A percentile compares a stretch with the other conserved stretches of the same genome.
These are phyloP conservation scores for Lepus timidus DNA, from an alignment of 2,113 vertebrate species.

Conservation along the genomic window DNA sequence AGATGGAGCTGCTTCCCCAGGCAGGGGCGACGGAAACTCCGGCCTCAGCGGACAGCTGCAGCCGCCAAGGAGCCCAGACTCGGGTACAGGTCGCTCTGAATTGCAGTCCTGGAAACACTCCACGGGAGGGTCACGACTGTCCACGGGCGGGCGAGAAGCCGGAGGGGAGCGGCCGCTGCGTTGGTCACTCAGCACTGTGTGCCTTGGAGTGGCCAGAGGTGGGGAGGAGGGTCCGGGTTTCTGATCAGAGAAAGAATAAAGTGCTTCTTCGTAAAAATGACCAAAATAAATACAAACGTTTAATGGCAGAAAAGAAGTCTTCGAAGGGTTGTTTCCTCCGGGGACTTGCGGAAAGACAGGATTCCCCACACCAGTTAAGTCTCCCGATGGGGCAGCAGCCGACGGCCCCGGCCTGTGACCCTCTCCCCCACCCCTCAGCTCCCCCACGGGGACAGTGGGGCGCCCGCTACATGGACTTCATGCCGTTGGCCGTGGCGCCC, in stretches of 20 bases:
- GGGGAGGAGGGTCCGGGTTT: constrained; percentile 76
- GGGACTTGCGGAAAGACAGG: constrained; percentile 75
- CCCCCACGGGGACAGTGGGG: constrained; percentile 11
- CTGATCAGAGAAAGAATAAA: constrained; percentile 88
- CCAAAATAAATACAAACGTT: constrained; percentile 91
- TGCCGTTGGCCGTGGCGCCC: constrained; percentile 93
- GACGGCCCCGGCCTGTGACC: constrained; percentile 81
- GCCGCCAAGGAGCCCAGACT: constrained; percentile 60
- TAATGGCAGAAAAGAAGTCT: constrained; percentile 87
- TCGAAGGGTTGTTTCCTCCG: constrained; percentile 76
- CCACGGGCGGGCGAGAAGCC: constrained; percentile 50
- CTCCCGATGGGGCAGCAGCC: constrained; percentile 73
- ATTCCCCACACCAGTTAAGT: constrained; percentile 70
- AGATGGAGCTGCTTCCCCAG: constrained; percentile 73
- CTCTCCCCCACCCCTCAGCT: constrained; percentile 61
- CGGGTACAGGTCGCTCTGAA: constrained; percentile 65
- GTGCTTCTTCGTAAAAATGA: constrained; percentile 88
- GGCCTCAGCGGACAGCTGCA: constrained; percentile 67
- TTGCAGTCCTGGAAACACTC: constrained; percentile 70
- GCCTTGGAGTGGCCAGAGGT: constrained; percentile 81
- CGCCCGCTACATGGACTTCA: constrained; percentile 88
- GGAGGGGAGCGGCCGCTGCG: constrained; percentile 54
- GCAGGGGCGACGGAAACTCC: neutral
- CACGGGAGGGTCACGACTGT: constrained; percentile 54
- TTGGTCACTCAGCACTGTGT: constrained; percentile 71